A percentile compares a stretch with the other conserved stretches of the same genome.
phyloP scores from a whole-genome alignment of 2,888 invertebrate species.

The Schrankia costaestrigalis region DNA sequence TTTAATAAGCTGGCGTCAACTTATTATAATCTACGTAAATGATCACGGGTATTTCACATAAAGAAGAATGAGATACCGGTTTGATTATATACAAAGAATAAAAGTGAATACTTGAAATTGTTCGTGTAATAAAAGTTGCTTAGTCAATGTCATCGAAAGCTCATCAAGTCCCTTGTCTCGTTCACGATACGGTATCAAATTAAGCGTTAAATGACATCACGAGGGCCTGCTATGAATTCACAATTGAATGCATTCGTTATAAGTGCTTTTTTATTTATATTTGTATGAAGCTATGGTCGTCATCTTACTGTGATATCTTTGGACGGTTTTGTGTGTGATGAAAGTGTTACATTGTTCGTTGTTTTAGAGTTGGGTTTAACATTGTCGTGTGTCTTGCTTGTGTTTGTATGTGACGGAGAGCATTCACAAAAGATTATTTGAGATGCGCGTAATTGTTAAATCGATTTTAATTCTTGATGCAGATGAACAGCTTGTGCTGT shows the following conservation, averaged over 20 bases:
- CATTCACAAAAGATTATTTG: too few relatives aligned
- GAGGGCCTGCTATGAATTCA: conserved; percentile 56
- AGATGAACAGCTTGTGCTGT: too few relatives aligned
- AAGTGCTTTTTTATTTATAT: conserved; percentile 53
- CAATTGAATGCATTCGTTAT: conserved; percentile 69
- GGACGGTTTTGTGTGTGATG: conserved; percentile 42
- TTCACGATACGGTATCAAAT: conserved; percentile 50
- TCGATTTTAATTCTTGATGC: too few relatives aligned
- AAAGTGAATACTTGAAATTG: conserved; percentile 12
- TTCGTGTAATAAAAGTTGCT: conserved; percentile 24
- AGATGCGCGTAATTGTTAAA: too few relatives aligned
- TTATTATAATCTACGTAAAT: too few relatives aligned
- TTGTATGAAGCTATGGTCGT: conserved; percentile 39
- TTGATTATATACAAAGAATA: too few relatives aligned
- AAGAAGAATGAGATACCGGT: too few relatives aligned
- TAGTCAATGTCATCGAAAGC: conserved; percentile 36
- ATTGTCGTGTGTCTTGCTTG: conserved; percentile 38
- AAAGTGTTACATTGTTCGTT: conserved; percentile 59
- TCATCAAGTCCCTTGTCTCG: conserved; percentile 41
- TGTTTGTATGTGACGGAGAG: conserved; percentile 22
- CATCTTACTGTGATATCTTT: conserved; percentile 51
- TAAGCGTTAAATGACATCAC: conserved; percentile 59
- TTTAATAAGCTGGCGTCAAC: too few relatives aligned
- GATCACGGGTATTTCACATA: too few relatives aligned
- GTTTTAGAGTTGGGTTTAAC: conserved; percentile 55